phyloP scores from a whole-genome alignment of 2,797 vertebrate genomes.

The Sebastes cheni region DNA sequence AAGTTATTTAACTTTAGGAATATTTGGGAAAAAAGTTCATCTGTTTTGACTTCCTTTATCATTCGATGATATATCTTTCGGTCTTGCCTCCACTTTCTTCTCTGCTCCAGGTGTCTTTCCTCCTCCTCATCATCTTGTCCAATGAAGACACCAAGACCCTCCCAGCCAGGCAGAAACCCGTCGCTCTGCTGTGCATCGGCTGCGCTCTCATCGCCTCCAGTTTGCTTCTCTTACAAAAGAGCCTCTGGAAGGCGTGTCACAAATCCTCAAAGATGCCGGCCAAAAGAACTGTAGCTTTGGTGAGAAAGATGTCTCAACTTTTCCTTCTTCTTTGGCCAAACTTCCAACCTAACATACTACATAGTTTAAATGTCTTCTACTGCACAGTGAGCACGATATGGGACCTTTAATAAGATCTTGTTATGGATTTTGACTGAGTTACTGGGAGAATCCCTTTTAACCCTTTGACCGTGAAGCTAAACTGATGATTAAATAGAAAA shows the following conservation, averaged over 20 bases:
- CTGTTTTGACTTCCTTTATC: neutral
- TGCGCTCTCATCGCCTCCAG: conserved; percentile 63
- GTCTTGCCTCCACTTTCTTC: neutral
- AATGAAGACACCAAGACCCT: conserved; percentile 40
- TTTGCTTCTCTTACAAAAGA: conserved; percentile 64
- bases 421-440: neutral
- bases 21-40: neutral
- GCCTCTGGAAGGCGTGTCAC: conserved; percentile 73
- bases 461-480: neutral
- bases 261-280: conserved; percentile 68
- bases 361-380: neutral
- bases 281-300: neutral
- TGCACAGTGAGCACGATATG: neutral
- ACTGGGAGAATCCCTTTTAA: neutral
- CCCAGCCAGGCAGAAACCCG: conserved; percentile 46
- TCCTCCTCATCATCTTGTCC: conserved; percentile 71
- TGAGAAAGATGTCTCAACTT: neutral
- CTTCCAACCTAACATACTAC: neutral
- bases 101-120: conserved; percentile 63
- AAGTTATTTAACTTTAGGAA: neutral
- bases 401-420: neutral
- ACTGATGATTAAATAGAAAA: neutral
- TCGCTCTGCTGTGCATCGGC: conserved; percentile 67
- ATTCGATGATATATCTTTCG: neutral
- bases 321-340: neutral